These are phyloP conservation scores for Plestiodon gilberti DNA, from an alignment of 2,113 vertebrate species.

Conservation along the genomic window DNA sequence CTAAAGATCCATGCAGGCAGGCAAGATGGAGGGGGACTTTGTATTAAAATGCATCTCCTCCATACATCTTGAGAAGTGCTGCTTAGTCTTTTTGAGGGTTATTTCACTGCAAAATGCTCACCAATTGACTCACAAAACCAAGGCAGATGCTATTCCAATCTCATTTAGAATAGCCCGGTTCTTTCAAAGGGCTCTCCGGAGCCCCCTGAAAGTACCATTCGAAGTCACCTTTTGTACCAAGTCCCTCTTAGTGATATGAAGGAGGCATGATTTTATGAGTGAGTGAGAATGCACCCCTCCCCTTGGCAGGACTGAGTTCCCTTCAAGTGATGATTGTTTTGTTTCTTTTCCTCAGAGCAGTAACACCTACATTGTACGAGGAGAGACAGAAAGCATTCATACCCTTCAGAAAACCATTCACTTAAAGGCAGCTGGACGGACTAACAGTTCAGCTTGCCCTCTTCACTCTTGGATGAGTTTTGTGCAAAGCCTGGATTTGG, in stretches of 20 bases:
- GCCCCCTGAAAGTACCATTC: constrained; percentile 33
- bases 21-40: neutral
- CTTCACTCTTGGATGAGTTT: constrained; percentile 83
- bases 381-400: constrained; percentile 68
- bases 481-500: constrained; percentile 71
- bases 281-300: constrained; percentile 41
- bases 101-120: constrained; percentile 21
- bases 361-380: constrained; percentile 77
- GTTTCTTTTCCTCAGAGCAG: constrained; percentile 62
- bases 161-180: neutral
- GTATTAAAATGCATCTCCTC: neutral
- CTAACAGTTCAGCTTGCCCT: constrained; percentile 71
- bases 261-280: constrained; percentile 49
- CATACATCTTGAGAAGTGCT: neutral
- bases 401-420: constrained; percentile 73
- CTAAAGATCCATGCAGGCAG: neutral
- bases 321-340: constrained; percentile 59
- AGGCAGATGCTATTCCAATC: neutral
- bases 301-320: constrained; percentile 45
- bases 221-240: constrained; percentile 28
- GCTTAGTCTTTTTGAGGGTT: neutral
- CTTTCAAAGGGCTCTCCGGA: constrained; percentile 44
- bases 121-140: constrained; percentile 17
- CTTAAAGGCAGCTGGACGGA: constrained; percentile 77
- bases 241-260: constrained; percentile 23